A percentile compares a stretch with the other conserved stretches of the same genome.
phyloP scores from a whole-genome alignment of 2,113 vertebrate species.

The Stegostoma tigrinum region DNA sequence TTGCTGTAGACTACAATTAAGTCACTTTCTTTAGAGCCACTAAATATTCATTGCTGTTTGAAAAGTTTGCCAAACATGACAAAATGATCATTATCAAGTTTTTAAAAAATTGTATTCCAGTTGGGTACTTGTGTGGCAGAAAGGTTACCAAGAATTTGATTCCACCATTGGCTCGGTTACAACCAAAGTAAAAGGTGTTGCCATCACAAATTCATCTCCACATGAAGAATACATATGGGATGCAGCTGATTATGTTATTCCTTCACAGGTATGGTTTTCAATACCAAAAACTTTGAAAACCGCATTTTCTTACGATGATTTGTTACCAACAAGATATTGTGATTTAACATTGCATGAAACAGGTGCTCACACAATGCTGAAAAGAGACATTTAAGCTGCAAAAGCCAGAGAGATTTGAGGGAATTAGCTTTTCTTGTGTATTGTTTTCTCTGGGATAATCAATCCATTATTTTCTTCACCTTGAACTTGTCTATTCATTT shows the following conservation, averaged over 20 bases:
- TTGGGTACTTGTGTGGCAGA: conserved; percentile 85
- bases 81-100: background rate
- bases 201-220: conserved; percentile 59
- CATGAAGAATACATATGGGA: conserved; percentile 73
- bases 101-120: conserved; percentile 51
- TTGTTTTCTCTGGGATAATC: background rate
- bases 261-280: conserved; percentile 66
- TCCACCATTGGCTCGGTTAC: conserved; percentile 67
- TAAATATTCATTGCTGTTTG: background rate
- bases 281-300: background rate
- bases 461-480: background rate
- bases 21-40: background rate
- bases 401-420: background rate
- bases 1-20: background rate
- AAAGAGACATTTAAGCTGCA: background rate
- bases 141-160: conserved; percentile 81
- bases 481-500: background rate
- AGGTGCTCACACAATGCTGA: background rate
- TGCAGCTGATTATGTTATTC: conserved; percentile 75
- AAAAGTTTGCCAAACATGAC: background rate
- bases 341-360: background rate
- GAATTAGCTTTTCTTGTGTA: background rate
- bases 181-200: conserved; percentile 73
- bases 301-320: background rate
- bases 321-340: background rate